phyloP scores from a whole-genome alignment of 2,113 vertebrate genomes.

The Menura novaehollandiae region DNA sequence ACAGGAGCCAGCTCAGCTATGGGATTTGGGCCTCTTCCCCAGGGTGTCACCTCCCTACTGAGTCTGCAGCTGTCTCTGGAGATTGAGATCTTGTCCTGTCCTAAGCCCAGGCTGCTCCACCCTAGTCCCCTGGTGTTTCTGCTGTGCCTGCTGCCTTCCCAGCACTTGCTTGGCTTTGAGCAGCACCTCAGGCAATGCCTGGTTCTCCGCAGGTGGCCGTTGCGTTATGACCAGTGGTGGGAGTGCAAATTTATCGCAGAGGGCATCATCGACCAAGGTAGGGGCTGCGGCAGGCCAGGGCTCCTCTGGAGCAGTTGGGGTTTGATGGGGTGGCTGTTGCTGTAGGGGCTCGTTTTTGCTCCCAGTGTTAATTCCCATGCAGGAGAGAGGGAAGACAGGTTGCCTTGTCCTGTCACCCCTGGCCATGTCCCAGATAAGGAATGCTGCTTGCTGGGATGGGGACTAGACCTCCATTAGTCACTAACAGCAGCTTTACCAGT shows the following conservation, averaged over 20 bases:
- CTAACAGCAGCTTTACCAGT: background rate
- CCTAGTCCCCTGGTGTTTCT: background rate
- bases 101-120: background rate
- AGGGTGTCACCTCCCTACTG: background rate
- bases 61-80: background rate
- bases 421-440: background rate
- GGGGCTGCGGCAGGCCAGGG: background rate
- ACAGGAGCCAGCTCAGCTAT: background rate
- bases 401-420: background rate
- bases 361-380: background rate
- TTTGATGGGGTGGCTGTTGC: background rate
- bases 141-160: background rate
- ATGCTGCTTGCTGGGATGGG: background rate
- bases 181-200: background rate
- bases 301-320: background rate
- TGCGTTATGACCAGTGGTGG: conserved; percentile 98
- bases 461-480: background rate
- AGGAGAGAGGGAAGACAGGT: background rate
- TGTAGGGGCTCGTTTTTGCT: background rate
- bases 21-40: background rate
- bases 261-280: conserved; percentile 97
- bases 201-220: conserved; percentile 84
- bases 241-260: conserved; percentile 98
- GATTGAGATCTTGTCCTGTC: background rate
- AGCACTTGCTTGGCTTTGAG: background rate